These are phyloP conservation scores for Bungarus multicinctus DNA, from an alignment of 2,113 vertebrate species.

Conservation along the genomic window DNA sequence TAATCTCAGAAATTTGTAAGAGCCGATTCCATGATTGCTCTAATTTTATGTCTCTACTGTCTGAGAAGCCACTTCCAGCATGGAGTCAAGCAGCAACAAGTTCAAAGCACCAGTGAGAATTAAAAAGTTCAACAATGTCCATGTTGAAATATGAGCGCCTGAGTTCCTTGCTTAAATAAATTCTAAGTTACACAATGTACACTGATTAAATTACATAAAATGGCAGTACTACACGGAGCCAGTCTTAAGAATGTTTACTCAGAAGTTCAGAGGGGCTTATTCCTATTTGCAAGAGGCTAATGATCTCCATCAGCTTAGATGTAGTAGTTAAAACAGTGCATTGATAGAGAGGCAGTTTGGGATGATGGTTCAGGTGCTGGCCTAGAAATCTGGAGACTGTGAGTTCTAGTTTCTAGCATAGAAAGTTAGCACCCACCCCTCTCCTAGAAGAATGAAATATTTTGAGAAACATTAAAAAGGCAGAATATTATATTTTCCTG, in stretches of 20 bases:
- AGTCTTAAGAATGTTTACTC: not conserved
- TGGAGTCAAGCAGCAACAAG: not conserved
- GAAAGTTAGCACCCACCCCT: no score
- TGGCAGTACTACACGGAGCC: not conserved
- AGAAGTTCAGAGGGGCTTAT: not conserved
- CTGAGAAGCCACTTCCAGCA: not conserved
- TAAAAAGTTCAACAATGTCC: not conserved
- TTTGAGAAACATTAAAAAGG: no score
- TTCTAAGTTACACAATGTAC: not conserved
- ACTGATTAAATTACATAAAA: not conserved
- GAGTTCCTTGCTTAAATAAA: not conserved
- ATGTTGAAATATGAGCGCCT: not conserved
- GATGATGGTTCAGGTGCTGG: not conserved
- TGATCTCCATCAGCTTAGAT: not conserved
- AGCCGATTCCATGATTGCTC: not conserved
- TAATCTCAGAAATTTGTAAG: not conserved
- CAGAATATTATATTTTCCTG: no score
- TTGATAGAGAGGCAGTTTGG: not conserved
- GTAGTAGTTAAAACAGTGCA: not conserved
- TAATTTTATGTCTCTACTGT: not conserved
- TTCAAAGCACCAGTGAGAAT: not conserved
- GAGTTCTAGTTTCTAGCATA: not conserved
- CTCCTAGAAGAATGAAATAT: no score
- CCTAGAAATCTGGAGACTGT: not conserved
- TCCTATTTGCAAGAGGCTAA: not conserved